Conservation (phyloP, 2,113 vertebrate genomes). For the Mustelus asterias region DNA sequence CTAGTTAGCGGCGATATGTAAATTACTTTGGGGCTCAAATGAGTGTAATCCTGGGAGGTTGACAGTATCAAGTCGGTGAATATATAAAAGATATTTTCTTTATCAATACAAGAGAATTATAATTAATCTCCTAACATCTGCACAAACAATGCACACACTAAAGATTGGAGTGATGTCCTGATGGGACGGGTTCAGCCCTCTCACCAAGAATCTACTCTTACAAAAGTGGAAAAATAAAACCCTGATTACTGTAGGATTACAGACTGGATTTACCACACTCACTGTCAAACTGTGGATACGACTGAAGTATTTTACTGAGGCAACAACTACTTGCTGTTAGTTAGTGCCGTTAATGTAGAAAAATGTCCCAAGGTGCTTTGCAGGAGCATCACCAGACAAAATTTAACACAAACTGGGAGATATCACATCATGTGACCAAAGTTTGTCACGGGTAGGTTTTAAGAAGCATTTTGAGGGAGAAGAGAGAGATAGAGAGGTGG, state of each 20-base stretch:
- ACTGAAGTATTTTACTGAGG: neutral
- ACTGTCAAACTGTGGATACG: neutral
- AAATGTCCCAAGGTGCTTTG: neutral
- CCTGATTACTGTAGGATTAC: neutral
- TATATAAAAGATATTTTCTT: constrained; percentile 3
- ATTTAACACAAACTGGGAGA: neutral
- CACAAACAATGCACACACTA: neutral
- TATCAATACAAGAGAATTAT: neutral
- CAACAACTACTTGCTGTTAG: neutral
- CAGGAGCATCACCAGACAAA: neutral
- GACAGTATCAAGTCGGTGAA: neutral
- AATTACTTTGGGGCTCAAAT: neutral
- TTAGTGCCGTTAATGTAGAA: neutral
- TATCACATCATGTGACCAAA: neutral
- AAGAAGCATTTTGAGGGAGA: neutral
- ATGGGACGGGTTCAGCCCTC: neutral
- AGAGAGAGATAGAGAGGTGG: neutral
- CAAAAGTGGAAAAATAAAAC: neutral
- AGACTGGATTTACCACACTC: neutral
- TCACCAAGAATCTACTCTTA: neutral
- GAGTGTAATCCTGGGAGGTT: neutral
- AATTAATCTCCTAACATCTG: neutral
- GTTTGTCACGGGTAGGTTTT: neutral
- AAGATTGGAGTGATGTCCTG: neutral
- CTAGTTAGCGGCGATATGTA: neutral